Base-by-base conservation (phyloP, 2,797 vertebrate genomes). In the Limosa lapponica region DNA sequence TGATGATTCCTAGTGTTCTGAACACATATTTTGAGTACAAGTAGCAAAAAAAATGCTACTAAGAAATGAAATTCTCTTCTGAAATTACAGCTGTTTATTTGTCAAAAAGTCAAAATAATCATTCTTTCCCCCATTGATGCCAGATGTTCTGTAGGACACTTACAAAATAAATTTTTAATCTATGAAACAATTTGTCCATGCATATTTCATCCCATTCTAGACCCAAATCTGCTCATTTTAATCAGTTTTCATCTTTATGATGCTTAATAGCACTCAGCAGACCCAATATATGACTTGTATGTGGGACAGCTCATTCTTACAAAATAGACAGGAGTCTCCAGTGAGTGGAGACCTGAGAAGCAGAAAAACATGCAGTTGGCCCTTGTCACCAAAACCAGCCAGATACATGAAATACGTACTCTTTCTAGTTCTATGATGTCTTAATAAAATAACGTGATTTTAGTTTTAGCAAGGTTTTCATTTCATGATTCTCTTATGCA, bases 91-190 rank as follows among this genome's bases (percentile, higher is more conserved):
- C 18, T 80, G 67, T 48, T 82, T 74, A 20, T 32, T 67, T 28
- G 28, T 49, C 55, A 64, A 52, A 89, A 87, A 73, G 11, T 70
- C 23, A 78, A 89, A 87, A 91, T 74, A 80, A 79, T 87, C 1
- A 16, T 32, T 81, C 84, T 73, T 55, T 77, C 15, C 37, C 32
- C 64, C 73, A 32, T 82, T 89, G 71, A 54, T 18, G 86, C 58
- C 95, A 96, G 90, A 96, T 97, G 90, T 90, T 95, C 79, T 51
- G 16, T 86, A 92, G 84, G 71, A 93, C 82, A 85, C 61, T 91
- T 82, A 89, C 25, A 95, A 95, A 96, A 92, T 89, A 83, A 61
- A 81, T 46, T 91, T 95, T 95, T 97, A 95, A 96, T 97, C 95
- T 87, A 65, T 51, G 82, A 93, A 93, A 91, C 92, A 95, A 95